phyloP scores from a whole-genome alignment of 2,888 invertebrate species.

The Spisula solida region DNA sequence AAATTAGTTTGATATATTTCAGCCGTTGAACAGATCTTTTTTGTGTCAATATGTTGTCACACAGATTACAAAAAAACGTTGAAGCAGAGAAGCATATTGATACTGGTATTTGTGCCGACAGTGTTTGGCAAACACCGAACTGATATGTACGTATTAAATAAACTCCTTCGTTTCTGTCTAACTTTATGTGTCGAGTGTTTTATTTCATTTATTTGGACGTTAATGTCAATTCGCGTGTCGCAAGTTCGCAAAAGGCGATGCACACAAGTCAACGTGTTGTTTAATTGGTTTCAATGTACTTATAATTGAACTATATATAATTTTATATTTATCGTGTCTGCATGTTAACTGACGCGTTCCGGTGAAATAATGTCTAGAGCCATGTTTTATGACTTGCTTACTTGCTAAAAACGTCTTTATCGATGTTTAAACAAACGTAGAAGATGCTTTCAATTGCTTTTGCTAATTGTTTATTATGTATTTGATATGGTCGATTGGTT shows the following conservation, averaged over 20 bases:
- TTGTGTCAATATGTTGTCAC: not conserved
- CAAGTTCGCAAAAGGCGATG: not conserved
- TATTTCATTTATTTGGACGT: not conserved
- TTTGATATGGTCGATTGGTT: not conserved
- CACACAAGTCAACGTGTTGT: not conserved
- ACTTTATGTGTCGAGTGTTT: not conserved
- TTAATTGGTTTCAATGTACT: not conserved
- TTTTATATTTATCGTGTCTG: not conserved
- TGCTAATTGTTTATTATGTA: not conserved
- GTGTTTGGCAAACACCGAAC: not conserved
- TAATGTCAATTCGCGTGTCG: not conserved
- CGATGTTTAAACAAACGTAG: not conserved
- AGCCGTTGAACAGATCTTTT: not conserved
- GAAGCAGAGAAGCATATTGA: not conserved
- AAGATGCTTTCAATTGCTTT: not conserved
- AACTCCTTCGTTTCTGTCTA: not conserved
- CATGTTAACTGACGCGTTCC: not conserved
- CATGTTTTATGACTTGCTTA: not conserved
- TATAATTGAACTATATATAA: not conserved
- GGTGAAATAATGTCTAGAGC: not conserved
- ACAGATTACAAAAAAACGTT: not conserved
- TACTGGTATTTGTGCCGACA: not conserved
- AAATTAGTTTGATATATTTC: constrained; percentile 41
- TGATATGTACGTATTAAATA: not conserved
- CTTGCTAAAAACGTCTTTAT: too few relatives aligned